Percentiles rank a stretch among this genome's conserved stretches.
Evolutionary conservation across 2,888 invertebrate genomes (phyloP).

Genomic region (Caenorhabditis angaria): DNA sequence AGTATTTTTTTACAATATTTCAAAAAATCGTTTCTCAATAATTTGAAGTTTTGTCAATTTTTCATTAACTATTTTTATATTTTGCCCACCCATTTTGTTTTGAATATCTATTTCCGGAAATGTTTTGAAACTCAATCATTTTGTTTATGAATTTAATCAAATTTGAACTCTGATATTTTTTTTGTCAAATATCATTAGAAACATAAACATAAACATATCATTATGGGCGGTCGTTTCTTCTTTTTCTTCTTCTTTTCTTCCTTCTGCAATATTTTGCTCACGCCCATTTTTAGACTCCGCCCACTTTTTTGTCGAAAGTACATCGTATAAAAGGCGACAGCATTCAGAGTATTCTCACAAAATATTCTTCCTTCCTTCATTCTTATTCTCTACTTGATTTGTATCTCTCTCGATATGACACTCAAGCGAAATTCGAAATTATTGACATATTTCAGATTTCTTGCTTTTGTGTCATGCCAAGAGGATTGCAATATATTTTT

Average conservation of each 20-base stretch:
- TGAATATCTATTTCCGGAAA: no score
- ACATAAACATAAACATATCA: no score
- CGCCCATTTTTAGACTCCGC: not conserved
- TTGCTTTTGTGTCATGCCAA: not conserved
- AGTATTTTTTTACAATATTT: no score
- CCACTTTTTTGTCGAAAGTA: not conserved
- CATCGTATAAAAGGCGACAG: not conserved
- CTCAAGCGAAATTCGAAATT: conserved; percentile 11
- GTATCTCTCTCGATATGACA: conserved; percentile 10
- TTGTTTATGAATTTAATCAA: no score
- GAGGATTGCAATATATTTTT: not conserved
- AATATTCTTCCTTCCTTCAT: not conserved
- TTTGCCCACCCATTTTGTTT: no score
- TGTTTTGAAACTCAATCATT: no score
- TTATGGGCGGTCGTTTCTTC: no score
- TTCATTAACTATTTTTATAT: no score
- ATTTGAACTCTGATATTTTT: no score
- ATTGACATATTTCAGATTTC: not conserved
- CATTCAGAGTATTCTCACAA: not conserved
- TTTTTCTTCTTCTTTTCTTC: not conserved
- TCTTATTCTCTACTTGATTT: not conserved
- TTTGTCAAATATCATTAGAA: no score
- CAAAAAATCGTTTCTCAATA: no score
- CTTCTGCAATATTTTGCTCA: not conserved
- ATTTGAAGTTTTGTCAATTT: no score